Conservation (phyloP, 92 coral and sea anemone genomes). For the Bergia sp. region DNA sequence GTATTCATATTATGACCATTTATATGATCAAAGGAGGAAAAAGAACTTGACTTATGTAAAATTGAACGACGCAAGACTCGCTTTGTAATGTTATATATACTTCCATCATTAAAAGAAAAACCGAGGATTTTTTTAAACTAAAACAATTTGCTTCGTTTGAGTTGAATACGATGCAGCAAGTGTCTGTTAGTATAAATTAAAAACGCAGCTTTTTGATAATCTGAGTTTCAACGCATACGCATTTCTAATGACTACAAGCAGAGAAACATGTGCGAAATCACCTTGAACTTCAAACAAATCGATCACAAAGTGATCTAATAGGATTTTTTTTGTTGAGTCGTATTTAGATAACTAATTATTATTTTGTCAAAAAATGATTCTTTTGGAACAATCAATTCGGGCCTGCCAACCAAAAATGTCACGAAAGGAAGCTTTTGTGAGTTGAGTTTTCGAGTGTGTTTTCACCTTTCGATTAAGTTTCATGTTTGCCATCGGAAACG, state of each 20-base stretch:
- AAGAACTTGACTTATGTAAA: too few relatives aligned
- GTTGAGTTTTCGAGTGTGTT: neutral
- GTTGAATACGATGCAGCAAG: too few relatives aligned
- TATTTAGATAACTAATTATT: constrained; percentile 21
- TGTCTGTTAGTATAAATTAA: neutral
- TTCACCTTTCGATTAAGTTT: neutral
- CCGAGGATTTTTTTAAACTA: too few relatives aligned
- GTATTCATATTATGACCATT: too few relatives aligned
- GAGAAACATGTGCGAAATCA: neutral
- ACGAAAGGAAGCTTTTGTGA: constrained; percentile 1
- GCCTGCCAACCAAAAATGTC: neutral
- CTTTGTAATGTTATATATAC: too few relatives aligned
- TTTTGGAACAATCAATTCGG: neutral
- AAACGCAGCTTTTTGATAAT: neutral
- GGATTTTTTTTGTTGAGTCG: neutral
- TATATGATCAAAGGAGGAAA: too few relatives aligned
- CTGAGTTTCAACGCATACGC: neutral
- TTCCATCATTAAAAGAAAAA: too few relatives aligned
- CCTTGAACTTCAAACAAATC: neutral
- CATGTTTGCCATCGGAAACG: neutral
- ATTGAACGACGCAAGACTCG: too few relatives aligned
- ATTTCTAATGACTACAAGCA: neutral
- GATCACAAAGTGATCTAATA: neutral
- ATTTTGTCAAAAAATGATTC: constrained; percentile 3
- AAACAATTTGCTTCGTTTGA: too few relatives aligned